phyloP scores from a whole-genome alignment of 2,113 vertebrate species.

The Phalacrocorax brasilianus region DNA sequence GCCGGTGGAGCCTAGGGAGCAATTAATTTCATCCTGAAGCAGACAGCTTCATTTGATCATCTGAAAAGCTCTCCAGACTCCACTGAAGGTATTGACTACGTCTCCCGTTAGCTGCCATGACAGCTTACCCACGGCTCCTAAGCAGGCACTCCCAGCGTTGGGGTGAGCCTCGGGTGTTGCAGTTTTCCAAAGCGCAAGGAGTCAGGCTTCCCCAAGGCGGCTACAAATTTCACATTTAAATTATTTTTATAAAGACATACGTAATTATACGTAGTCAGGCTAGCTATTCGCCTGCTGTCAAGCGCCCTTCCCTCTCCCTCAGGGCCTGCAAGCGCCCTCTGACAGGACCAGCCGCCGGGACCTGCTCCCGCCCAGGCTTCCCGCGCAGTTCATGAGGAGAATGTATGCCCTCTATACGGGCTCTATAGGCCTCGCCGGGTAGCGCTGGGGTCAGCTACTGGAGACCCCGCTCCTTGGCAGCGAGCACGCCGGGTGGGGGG shows the following conservation, averaged over 20 bases:
- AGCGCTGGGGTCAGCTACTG: background rate
- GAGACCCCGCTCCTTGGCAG: background rate
- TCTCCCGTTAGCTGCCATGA: background rate
- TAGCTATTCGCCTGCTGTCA: background rate
- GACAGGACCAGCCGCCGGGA: background rate
- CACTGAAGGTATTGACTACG: accelerated
- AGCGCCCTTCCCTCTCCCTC: background rate
- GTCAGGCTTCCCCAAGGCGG: background rate
- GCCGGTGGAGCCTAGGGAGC: background rate
- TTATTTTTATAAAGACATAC: accelerated
- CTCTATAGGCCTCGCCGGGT: no score
- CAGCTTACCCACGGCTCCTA: background rate
- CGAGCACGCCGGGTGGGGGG: background rate
- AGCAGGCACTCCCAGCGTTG: accelerated
- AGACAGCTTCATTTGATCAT: background rate
- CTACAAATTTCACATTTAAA: background rate
- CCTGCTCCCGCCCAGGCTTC: background rate
- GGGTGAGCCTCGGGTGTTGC: background rate
- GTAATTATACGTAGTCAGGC: background rate
- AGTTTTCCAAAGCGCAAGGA: accelerated
- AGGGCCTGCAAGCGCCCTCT: background rate
- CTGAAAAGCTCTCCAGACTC: background rate
- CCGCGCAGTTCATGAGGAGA: background rate
- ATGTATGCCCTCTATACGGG: accelerated
- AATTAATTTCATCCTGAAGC: background rate